These are phyloP conservation scores for Drosophila multiciliata DNA, from an alignment of 2,888 invertebrate species.

Conservation along the genomic window DNA sequence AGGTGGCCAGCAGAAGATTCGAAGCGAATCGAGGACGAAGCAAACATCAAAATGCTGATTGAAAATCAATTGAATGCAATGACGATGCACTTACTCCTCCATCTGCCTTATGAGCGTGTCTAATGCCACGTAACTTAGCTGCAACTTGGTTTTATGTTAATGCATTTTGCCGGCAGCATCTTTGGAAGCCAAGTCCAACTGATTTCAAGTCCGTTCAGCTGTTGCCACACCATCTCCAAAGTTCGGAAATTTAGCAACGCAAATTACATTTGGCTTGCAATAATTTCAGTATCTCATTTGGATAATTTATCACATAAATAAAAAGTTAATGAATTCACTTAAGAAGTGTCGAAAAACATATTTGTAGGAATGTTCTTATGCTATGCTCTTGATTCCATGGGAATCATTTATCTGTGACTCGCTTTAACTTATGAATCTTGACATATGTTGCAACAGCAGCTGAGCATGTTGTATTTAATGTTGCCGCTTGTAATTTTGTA, in stretches of 20 bases:
- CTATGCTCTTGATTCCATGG: too few species aligned
- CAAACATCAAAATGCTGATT: conserved; percentile 54
- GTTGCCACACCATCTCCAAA: conserved; percentile 35
- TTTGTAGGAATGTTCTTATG: too few species aligned
- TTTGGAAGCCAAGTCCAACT: background rate
- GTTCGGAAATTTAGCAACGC: conserved; percentile 13
- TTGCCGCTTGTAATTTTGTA: conserved; percentile 60
- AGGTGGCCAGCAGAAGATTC: conserved; percentile 8
- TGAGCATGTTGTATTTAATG: conserved; percentile 64
- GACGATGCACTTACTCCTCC: conserved; percentile 42
- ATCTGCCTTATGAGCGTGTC: conserved; percentile 41
- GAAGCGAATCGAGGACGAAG: conserved; percentile 35
- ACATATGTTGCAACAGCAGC: conserved; percentile 23
- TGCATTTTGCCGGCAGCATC: background rate
- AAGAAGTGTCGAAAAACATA: background rate
- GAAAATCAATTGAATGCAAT: conserved; percentile 67
- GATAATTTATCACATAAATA: background rate
- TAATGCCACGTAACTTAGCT: conserved; percentile 38
- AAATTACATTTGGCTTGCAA: background rate
- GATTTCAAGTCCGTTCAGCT: background rate
- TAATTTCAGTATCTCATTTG: background rate
- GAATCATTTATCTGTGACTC: background rate
- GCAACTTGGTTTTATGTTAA: conserved; percentile 4
- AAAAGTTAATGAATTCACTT: background rate
- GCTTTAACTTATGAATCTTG: background rate